Evolutionary conservation across 1,140 invertebrate species (phyloP).

Genomic region (Wiebesia pumilae): DNA sequence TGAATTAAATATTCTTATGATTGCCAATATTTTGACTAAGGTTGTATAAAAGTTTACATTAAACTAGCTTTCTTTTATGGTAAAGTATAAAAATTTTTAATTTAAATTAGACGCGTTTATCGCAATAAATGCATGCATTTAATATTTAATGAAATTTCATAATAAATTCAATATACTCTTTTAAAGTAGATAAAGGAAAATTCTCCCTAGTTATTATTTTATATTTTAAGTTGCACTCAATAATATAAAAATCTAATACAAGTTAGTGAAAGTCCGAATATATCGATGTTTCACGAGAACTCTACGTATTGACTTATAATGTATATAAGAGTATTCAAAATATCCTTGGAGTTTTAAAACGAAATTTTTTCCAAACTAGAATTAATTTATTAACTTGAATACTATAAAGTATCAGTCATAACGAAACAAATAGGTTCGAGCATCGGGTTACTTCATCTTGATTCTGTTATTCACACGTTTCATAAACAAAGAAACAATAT

Average conservation of each 20-base stretch:
- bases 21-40: not conserved
- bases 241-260: not conserved
- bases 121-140: not conserved
- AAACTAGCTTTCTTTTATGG: not conserved
- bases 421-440: not conserved
- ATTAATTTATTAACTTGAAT: not conserved
- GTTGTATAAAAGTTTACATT: slow-evolving; percentile 5
- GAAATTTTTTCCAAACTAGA: not conserved
- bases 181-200: not conserved
- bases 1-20: slow-evolving; percentile 4
- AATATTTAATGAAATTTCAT: not conserved
- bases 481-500: not conserved
- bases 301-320: not conserved
- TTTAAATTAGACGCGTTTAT: not conserved
- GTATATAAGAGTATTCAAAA: not conserved
- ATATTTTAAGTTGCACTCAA: not conserved
- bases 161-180: not conserved
- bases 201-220: not conserved
- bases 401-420: not conserved
- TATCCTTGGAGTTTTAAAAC: not conserved
- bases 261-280: not conserved
- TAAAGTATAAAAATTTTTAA: not conserved
- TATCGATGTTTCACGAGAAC: not conserved
- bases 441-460: not conserved
- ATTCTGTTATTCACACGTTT: not conserved